Conservation (phyloP, 2,113 vertebrate species). For the Urocitellus parryii region DNA sequence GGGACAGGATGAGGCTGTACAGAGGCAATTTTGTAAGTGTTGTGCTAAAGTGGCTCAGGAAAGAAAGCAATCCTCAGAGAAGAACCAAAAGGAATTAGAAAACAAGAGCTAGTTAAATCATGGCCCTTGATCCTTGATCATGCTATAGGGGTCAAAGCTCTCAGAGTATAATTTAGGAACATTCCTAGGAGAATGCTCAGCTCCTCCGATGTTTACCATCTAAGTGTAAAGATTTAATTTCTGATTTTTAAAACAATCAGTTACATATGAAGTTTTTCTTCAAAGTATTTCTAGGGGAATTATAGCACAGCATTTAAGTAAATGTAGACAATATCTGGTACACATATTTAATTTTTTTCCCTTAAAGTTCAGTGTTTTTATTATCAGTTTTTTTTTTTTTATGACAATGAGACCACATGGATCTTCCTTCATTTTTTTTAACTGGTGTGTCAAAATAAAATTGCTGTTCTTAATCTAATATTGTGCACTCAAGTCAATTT, state of each 20-base stretch:
- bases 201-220: background rate
- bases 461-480: background rate
- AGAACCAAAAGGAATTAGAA: conserved; percentile 62
- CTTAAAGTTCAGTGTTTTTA: background rate
- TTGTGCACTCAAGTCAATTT: background rate
- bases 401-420: background rate
- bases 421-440: background rate
- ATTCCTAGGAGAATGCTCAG: background rate
- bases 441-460: background rate
- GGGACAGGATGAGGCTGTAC: conserved; percentile 84
- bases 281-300: background rate
- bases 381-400: background rate
- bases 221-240: background rate
- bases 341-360: no score
- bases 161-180: background rate
- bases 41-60: conserved; percentile 89
- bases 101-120: background rate
- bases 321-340: background rate
- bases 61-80: conserved; percentile 73
- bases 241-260: conserved; percentile 1
- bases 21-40: conserved; percentile 86
- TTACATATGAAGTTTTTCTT: background rate
- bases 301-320: background rate
- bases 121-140: background rate
- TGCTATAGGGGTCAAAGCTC: background rate